Evolutionary conservation across 1,140 invertebrate species (phyloP), one percentile per base, ranked within the genome.

Genomic region (Copidosoma floridanum): DNA sequence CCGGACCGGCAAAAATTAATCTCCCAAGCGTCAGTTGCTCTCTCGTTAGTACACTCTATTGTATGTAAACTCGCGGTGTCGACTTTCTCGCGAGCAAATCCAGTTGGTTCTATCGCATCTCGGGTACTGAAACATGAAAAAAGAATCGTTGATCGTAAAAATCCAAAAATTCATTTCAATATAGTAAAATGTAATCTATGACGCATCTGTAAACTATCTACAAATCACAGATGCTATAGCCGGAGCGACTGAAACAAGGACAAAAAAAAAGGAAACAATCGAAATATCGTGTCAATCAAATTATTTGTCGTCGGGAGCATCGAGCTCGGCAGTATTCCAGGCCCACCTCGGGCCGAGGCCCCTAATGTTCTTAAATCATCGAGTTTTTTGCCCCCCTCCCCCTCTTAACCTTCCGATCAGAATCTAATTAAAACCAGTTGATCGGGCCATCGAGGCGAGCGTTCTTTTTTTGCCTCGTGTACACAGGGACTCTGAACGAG

Each of bases 341-440:
- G n/a, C n/a, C n/a, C n/a, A n/a, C n/a, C n/a, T 14, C 10, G 10
- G 46, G 44, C 35, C 41, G 23, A 29, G 27, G 20, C 3, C n/a
- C 20, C 57, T 59, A 59, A 59, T 50, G 14, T 21, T n/a, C 29
- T 48, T 59, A 59, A 59, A 59, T 59, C 57, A 52, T 52, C n/a
- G n/a, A n/a, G n/a, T n/a, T 50, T 53, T 60, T 60, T 60, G 11
- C 24, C 26, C 21, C n/a, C 11, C 18, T 1, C 0, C 12, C n/a
- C n/a, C n/a, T n/a, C n/a, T n/a, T n/a, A 7, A 20, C 16, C 14
- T 47, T 11, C 14, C 23, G 58, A 54, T 61, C 58, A 16, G 59
- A 61, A 61, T 56, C 60, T 62, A 62, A 62, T 62, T 62, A 62
- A 62, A 57, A 54, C 60, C 53, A 57, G 60, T 62, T 62, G 46